Base-by-base conservation (phyloP, 2,888 invertebrate species). In the Dynastes grantii region DNA sequence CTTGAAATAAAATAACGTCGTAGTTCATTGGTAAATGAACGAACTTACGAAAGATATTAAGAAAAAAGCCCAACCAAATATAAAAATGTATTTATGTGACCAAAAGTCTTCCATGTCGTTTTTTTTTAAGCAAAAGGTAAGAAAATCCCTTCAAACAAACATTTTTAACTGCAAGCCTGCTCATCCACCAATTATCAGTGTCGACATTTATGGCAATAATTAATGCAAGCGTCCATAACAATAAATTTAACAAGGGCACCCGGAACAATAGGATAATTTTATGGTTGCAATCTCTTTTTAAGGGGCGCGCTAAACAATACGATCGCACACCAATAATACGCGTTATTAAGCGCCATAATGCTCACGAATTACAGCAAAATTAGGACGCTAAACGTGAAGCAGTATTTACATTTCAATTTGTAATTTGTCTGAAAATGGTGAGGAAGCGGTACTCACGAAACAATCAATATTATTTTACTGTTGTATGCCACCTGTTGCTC, bases 401-500 rank as follows among this genome's bases (percentile, higher is more conserved):
- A 75, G 61, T 61, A 61, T 75, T 75, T 75, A 75, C 73, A 75
- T 61, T 61, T 63, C 27, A 61, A 61, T 45, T 61, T 40, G 45
- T 71, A 75, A 61, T 75, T 63, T 16, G 61, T 58, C 51, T 49
- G 45, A 51, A 51, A 29, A 49, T 49, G 61, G 13, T 4, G 37
- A 37, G 27, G 61, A 61, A 73, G 45, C 73, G 27, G 61, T 45
- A 75, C 73, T 61, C 55, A 45, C 37, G 27, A 75, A 75, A 75
- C 73, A 75, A 75, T 75, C 73, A 13, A 75, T 75, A 75, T 61
- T 61, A 61, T 61, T 75, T 75, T 75, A 75, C 73, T 61, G 73
- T 75, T 75, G 73, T 75, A 45, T 45, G 73, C 61, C 73, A 75
- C 73, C 73, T 75, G 73, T 75, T 75, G 73, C 73, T 61, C 49